Conservation (phyloP, 2,113 vertebrate species). For the Hemicordylus capensis region DNA sequence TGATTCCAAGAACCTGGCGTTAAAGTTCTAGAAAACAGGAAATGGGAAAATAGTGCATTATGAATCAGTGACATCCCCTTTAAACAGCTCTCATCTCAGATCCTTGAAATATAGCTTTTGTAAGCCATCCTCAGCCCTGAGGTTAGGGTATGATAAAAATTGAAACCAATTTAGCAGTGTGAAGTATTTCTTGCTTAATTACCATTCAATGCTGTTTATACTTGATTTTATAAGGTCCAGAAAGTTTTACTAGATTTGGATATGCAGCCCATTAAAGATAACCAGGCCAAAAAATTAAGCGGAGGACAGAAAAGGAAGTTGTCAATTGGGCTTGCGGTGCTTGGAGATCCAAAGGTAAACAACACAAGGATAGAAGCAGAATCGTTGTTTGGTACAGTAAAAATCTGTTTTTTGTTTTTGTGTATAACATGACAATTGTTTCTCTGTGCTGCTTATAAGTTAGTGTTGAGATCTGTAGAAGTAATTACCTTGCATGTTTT, state of each 20-base stretch:
- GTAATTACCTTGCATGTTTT: not conserved
- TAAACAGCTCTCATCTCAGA: not conserved
- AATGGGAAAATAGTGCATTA: not conserved
- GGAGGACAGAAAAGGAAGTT: slow-evolving; percentile 95
- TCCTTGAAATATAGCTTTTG: not conserved
- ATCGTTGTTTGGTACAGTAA: not conserved
- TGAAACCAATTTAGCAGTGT: not conserved
- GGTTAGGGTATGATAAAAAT: not conserved
- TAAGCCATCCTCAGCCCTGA: not conserved
- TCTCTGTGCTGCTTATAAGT: not conserved
- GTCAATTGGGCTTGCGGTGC: slow-evolving; percentile 91
- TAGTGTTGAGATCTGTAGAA: not conserved
- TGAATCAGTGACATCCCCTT: not conserved
- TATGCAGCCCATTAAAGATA: slow-evolving; percentile 92
- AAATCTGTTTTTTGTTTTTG: not conserved
- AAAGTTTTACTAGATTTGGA: slow-evolving; percentile 92
- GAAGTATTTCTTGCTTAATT: not conserved
- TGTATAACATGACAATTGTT: no score
- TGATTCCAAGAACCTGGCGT: no score
- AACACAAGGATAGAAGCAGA: accelerated
- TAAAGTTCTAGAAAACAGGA: no score
- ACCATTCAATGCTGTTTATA: not conserved
- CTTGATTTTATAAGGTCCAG: slow-evolving; percentile 79
- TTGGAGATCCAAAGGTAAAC: slow-evolving; percentile 94
- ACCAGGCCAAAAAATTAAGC: slow-evolving; percentile 93